Evolutionary conservation across 2,888 invertebrate species (phyloP).

Genomic region (Tubulanus polymorphus): DNA sequence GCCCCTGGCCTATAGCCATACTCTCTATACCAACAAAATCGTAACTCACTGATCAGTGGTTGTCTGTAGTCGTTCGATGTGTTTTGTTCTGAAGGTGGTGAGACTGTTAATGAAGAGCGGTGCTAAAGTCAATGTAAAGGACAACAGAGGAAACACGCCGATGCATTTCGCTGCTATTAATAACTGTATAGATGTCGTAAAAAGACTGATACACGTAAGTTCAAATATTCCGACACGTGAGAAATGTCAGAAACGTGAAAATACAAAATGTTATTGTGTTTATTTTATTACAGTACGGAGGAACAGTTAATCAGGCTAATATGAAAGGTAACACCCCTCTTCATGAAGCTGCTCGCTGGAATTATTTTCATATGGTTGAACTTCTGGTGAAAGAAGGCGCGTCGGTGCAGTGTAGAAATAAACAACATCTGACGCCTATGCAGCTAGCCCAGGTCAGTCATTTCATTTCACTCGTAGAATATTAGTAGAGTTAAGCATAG

Average conservation of each 20-base stretch:
- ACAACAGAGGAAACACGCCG: conserved; percentile 42
- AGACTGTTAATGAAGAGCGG: conserved; percentile 28
- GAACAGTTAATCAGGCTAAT: conserved; percentile 28
- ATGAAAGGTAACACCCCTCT: conserved; percentile 37
- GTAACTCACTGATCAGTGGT: too few species aligned
- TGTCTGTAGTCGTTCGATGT: too few species aligned
- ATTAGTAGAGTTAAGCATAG: not conserved
- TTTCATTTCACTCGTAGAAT: not conserved
- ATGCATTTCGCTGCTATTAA: conserved; percentile 39
- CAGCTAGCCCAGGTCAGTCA: conserved; percentile 28
- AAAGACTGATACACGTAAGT: conserved; percentile 33
- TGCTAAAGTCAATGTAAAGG: conserved; percentile 31
- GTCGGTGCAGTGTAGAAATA: conserved; percentile 25
- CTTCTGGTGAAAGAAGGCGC: conserved; percentile 32
- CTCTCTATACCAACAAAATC: too few species aligned
- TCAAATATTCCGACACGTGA: not conserved
- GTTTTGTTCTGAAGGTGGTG: conserved; percentile 26
- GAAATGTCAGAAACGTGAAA: not conserved
- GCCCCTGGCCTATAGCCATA: too few species aligned
- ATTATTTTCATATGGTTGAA: conserved; percentile 21
- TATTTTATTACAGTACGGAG: conserved; percentile 20
- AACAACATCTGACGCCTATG: conserved; percentile 23
- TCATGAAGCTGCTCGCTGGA: conserved; percentile 31
- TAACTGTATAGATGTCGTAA: conserved; percentile 25
- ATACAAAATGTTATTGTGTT: not conserved